phyloP scores from a whole-genome alignment of 1,140 invertebrate species.

The Neodiprion lecontei region DNA sequence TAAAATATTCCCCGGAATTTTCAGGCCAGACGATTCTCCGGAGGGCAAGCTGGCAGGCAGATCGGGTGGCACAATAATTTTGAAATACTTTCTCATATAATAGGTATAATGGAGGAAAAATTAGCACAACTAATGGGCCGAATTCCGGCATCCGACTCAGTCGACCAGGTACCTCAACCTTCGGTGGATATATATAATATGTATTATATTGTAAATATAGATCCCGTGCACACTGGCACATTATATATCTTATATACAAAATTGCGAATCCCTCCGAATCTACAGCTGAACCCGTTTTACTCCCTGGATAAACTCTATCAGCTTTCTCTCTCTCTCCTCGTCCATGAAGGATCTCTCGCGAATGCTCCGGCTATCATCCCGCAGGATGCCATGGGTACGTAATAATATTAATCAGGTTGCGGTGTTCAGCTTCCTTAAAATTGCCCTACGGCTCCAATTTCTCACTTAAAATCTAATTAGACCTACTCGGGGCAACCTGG shows the following conservation, averaged over 20 bases:
- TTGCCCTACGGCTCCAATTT: conserved; percentile 61
- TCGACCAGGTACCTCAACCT: background rate
- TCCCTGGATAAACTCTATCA: too few species aligned
- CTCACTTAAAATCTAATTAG: conserved; percentile 63
- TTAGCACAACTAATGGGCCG: conserved; percentile 11
- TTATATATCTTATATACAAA: background rate
- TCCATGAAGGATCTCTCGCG: too few species aligned
- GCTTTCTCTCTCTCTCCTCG: too few species aligned
- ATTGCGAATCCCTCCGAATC: background rate
- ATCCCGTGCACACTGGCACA: background rate
- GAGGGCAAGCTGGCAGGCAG: background rate
- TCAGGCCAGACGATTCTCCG: background rate
- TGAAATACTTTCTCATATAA: conserved; percentile 9
- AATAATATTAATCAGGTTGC: conserved; percentile 62
- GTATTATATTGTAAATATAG: background rate
- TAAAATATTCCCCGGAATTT: background rate
- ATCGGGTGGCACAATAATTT: background rate
- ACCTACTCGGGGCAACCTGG: conserved; percentile 32
- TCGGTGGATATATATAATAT: background rate
- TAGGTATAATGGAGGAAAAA: conserved; percentile 13
- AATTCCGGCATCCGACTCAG: background rate
- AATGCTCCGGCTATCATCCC: too few species aligned
- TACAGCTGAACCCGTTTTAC: too few species aligned
- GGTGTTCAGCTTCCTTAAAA: conserved; percentile 61
- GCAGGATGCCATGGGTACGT: conserved; percentile 35